These are phyloP conservation scores for Dryomyza anilis DNA, from an alignment of 2,888 invertebrate species.

Conservation along the genomic window DNA sequence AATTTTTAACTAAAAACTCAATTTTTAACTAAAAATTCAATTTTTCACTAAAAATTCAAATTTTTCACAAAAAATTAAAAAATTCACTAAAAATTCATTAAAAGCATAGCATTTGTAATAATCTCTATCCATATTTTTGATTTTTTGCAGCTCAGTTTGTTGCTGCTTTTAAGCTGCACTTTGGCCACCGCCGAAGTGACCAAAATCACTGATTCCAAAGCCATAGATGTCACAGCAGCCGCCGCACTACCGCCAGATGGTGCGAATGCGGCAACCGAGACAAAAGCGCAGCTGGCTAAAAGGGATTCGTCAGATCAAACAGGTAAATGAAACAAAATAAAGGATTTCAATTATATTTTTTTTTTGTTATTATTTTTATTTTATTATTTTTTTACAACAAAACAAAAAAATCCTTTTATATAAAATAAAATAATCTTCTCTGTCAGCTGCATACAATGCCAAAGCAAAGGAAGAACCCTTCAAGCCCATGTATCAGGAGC, in stretches of 20 bases:
- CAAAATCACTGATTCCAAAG: background rate
- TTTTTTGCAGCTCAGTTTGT: conserved; percentile 27
- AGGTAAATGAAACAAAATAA: too few species aligned
- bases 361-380: too few species aligned
- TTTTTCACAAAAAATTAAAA: too few species aligned
- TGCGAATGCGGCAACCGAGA: background rate
- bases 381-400: too few species aligned
- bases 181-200: conserved; percentile 5
- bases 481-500: conserved; percentile 29
- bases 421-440: too few species aligned
- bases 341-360: background rate
- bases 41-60: too few species aligned
- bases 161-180: conserved; percentile 15
- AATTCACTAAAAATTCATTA: too few species aligned
- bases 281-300: conserved; percentile 35
- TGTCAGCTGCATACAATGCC: conserved; percentile 30
- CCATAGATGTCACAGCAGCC: background rate
- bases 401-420: too few species aligned
- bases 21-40: too few species aligned
- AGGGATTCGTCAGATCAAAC: conserved; percentile 37
- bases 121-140: too few species aligned
- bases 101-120: too few species aligned
- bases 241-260: background rate
- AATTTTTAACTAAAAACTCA: too few species aligned
- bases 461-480: conserved; percentile 46